phyloP scores from a whole-genome alignment of 1,140 invertebrate genomes.

The Medauroidea extradentata region DNA sequence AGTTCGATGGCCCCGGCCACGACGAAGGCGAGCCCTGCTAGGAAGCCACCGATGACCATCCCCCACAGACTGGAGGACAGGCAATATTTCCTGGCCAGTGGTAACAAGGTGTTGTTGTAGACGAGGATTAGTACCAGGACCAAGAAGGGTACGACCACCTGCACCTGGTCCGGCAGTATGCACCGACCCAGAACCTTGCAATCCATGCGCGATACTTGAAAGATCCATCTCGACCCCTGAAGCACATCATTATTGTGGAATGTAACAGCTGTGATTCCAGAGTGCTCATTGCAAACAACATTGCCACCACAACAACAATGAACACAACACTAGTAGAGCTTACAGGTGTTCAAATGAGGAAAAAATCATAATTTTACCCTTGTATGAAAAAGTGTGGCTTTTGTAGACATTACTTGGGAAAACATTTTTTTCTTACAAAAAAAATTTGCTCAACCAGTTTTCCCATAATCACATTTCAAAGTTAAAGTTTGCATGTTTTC shows the following conservation, averaged over 20 bases:
- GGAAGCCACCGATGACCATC: constrained; percentile 60
- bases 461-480: too few species aligned
- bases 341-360: too few species aligned
- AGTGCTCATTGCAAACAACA: background rate
- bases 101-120: constrained; percentile 55
- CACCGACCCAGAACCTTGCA: constrained; percentile 50
- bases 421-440: too few species aligned
- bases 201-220: constrained; percentile 65
- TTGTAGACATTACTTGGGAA: too few species aligned
- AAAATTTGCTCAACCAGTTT: too few species aligned
- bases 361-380: too few species aligned
- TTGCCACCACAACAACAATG: background rate
- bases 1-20: constrained; percentile 50
- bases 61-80: constrained; percentile 27
- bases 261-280: background rate
- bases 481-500: too few species aligned
- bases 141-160: constrained; percentile 63
- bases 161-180: constrained; percentile 65
- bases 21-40: constrained; percentile 59
- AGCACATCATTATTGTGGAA: constrained; percentile 12
- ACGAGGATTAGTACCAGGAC: constrained; percentile 65
- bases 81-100: background rate
- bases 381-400: too few species aligned
- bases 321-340: background rate
- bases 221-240: constrained; percentile 68